Conservation (phyloP, 2,113 vertebrate species). For the Cyanistes caeruleus region DNA sequence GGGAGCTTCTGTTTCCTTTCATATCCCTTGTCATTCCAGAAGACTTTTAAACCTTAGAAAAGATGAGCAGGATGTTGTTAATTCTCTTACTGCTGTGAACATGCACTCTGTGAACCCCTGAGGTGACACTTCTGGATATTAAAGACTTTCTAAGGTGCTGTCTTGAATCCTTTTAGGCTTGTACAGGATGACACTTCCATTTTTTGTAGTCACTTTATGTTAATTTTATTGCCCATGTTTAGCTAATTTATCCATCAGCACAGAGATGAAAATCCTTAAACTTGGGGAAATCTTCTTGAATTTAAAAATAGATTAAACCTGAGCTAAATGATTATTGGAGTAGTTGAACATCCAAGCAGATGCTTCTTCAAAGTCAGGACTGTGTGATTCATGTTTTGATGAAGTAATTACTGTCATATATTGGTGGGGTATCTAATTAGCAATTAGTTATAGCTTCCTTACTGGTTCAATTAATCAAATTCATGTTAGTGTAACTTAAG, state of each 20-base stretch:
- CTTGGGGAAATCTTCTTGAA: neutral
- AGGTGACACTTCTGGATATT: neutral
- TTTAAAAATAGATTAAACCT: slow-evolving; percentile 14
- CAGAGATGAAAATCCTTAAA: slow-evolving; percentile 18
- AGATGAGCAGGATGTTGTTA: neutral
- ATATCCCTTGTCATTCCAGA: neutral
- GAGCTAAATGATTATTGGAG: neutral
- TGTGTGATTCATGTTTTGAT: slow-evolving; percentile 50
- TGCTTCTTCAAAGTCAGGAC: slow-evolving; percentile 35
- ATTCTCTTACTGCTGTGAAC: neutral
- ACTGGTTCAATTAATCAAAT: slow-evolving; percentile 59
- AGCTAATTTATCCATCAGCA: neutral
- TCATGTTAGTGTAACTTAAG: slow-evolving; percentile 41
- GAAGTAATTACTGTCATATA: slow-evolving; percentile 45
- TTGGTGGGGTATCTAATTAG: slow-evolving; percentile 41
- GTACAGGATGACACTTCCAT: neutral
- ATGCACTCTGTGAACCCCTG: neutral
- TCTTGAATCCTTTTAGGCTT: neutral
- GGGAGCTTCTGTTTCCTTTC: neutral
- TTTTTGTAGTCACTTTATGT: neutral
- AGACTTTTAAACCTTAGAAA: neutral
- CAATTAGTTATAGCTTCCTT: slow-evolving; percentile 53
- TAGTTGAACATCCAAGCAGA: slow-evolving; percentile 18
- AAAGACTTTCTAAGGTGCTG: neutral
- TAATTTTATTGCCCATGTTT: neutral